Conservation (phyloP, 2,888 invertebrate species). For the Phaedon cochleariae region DNA sequence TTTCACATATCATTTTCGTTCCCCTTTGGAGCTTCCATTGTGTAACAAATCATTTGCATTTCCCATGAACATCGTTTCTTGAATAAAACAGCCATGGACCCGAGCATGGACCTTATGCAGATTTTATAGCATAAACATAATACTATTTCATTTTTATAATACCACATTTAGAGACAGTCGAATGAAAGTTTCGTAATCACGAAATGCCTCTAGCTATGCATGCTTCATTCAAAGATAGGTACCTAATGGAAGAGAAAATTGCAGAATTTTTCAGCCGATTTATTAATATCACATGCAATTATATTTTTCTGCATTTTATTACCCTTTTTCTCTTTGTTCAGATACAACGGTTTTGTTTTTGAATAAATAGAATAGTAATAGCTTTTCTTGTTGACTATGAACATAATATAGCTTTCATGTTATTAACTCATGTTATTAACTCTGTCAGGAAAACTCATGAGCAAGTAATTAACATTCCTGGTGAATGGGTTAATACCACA, state of each 20-base stretch:
- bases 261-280: conserved; percentile 44
- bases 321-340: no score
- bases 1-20: no score
- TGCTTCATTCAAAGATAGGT: conserved; percentile 34
- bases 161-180: conserved; percentile 2
- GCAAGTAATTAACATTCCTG: no score
- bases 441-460: no score
- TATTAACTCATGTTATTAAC: no score
- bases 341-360: no score
- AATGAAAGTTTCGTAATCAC: conserved; percentile 36
- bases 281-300: conserved; percentile 39
- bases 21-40: neutral
- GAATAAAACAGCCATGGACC: neutral
- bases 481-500: no score
- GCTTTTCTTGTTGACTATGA: no score
- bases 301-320: conserved; percentile 31
- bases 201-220: conserved; percentile 27
- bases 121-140: neutral
- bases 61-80: conserved; percentile 23
- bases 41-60: neutral
- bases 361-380: neutral
- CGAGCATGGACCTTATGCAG: neutral
- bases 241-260: conserved; percentile 46
- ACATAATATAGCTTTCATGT: no score
- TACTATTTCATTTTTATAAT: neutral